phyloP scores from a whole-genome alignment of 2,888 invertebrate species.

The Eurytoma adleriae region DNA sequence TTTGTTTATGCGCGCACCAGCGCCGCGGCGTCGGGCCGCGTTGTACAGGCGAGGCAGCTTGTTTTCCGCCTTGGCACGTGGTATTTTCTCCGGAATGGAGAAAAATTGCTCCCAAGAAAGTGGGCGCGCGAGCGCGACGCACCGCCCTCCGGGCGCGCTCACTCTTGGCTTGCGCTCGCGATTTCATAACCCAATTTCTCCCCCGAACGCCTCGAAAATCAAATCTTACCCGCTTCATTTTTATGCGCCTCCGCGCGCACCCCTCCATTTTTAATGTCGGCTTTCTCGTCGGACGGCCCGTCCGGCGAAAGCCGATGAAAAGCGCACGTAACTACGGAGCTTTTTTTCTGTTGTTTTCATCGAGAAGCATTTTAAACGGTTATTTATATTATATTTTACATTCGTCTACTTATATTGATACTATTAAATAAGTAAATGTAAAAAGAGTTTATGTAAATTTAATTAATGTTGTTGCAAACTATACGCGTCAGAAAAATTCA shows the following conservation, averaged over 20 bases:
- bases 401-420: no score
- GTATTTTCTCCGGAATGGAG: slow-evolving; percentile 45
- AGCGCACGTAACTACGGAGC: slow-evolving; percentile 6
- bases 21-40: not conserved
- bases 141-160: not conserved
- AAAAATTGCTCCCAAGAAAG: slow-evolving; percentile 50
- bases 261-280: slow-evolving; percentile 32
- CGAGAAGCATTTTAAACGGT: no score
- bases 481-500: no score
- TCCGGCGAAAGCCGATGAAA: no score
- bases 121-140: not conserved
- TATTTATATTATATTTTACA: no score
- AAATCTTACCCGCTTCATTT: slow-evolving; percentile 40
- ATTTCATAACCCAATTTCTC: slow-evolving; percentile 42
- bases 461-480: no score
- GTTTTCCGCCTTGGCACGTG: slow-evolving; percentile 44
- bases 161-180: slow-evolving; percentile 16
- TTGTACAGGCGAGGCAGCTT: slow-evolving; percentile 23
- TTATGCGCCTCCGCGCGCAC: not conserved
- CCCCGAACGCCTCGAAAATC: slow-evolving; percentile 47
- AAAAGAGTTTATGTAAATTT: no score
- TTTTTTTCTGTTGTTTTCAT: no score
- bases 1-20: slow-evolving; percentile 32
- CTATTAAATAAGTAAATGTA: no score
- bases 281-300: no score